Base-by-base conservation (phyloP, 1,140 invertebrate genomes). In the Drosophila tropicalis region DNA sequence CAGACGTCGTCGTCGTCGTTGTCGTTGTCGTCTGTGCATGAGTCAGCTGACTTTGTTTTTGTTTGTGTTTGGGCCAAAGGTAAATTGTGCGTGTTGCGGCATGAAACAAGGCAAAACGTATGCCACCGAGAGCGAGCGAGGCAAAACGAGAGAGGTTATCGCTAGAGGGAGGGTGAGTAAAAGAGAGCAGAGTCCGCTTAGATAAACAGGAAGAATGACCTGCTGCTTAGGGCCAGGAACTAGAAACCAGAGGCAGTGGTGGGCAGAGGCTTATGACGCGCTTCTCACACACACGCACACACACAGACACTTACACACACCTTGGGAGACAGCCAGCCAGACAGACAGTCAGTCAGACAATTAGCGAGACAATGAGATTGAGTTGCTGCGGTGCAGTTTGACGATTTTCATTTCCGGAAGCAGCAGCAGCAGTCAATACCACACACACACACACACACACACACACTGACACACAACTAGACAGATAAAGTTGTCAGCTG, bases 121-220 rank as follows among this genome's bases (percentile, higher is more conserved):
- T 5, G 29, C 29, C 29, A 29, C 5, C 15, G 58, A 58, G 47
- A 47, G 63, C 58, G 58, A 72, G 47, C 36, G 65, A 39, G 62
- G 19, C 15, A 29, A 32, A 68, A 56, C 32, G 41, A 51, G 39
- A 34, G 29, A n/a, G 9, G 10, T n/a, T 13, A n/a, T n/a, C 7
- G 60, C 5, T 2, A 72, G 55, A 39, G 57, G 7, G 47, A 47
- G 47, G 55, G 51, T 12, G 13, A 25, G 39, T 13, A 39, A 32
- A 69, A 70, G 39, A 17, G 39, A 51, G 44, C 29, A 15, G 19
- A 51, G 44, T 22, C 72, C 40, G 17, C 25, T 36, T 41, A 76
- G 72, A 80, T 87, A 87, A 87, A 87, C 84, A 87, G 84, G 84
- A 87, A 87, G 84, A 87, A 89, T 87, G 84, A 87, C 84, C 84